phyloP scores from a whole-genome alignment of 2,888 invertebrate genomes.

The Melipona bicolor region DNA sequence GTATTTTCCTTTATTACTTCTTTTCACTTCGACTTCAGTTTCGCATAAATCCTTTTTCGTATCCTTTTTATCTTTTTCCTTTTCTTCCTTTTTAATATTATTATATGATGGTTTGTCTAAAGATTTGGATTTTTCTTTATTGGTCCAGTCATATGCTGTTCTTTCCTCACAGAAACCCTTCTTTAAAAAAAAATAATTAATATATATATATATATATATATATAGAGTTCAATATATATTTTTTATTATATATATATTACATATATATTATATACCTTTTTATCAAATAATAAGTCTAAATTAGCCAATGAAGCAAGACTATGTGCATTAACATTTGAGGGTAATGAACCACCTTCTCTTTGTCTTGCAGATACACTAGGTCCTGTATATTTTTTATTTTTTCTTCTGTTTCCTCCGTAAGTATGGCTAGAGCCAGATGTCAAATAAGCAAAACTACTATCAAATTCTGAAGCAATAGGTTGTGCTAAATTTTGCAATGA shows the following conservation, averaged over 20 bases:
- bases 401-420: constrained; percentile 79
- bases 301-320: constrained; percentile 80
- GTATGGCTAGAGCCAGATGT: constrained; percentile 80
- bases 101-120: constrained; percentile 80
- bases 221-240: not conserved
- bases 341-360: constrained; percentile 88
- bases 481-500: constrained; percentile 86
- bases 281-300: constrained; percentile 81
- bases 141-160: constrained; percentile 80
- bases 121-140: constrained; percentile 82
- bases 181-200: constrained; percentile 56
- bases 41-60: constrained; percentile 70
- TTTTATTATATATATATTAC: constrained; percentile 23
- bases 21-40: constrained; percentile 71
- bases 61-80: constrained; percentile 80
- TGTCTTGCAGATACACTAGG: constrained; percentile 85
- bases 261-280: constrained; percentile 77
- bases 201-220: constrained; percentile 17
- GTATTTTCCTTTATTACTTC: constrained; percentile 76
- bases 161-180: constrained; percentile 81
- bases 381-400: constrained; percentile 79
- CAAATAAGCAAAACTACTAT: constrained; percentile 80
- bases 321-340: constrained; percentile 86
- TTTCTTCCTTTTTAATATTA: constrained; percentile 79
- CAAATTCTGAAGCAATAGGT: constrained; percentile 83